These are phyloP conservation scores for Tuberolachnus salignus DNA, from an alignment of 2,888 invertebrate genomes.

Conservation along the genomic window DNA sequence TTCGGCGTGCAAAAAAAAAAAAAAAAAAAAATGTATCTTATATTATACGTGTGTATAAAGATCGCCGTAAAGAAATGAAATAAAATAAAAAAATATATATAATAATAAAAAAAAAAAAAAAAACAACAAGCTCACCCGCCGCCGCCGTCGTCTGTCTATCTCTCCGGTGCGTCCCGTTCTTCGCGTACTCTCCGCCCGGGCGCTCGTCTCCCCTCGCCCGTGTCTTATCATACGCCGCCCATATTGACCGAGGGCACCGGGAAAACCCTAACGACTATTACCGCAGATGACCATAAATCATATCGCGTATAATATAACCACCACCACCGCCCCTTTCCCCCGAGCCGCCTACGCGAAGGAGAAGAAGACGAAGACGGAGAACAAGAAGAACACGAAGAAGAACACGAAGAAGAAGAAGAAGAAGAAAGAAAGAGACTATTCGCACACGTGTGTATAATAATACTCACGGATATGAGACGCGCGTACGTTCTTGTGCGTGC, in stretches of 20 bases:
- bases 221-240: constrained; percentile 59
- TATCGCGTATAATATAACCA: constrained; percentile 48
- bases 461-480: not conserved
- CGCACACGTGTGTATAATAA: too few species aligned
- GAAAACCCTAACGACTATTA: constrained; percentile 55
- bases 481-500: not conserved
- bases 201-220: constrained; percentile 27
- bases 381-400: constrained; percentile 25
- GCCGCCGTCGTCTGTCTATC: constrained; percentile 25
- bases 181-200: constrained; percentile 25
- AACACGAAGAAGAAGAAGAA: constrained; percentile 40
- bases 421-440: constrained; percentile 46
- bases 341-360: too few species aligned
- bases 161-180: constrained; percentile 27
- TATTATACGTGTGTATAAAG: not conserved
- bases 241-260: constrained; percentile 59
- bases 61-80: constrained; percentile 36
- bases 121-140: constrained; percentile 38
- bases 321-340: constrained; percentile 36
- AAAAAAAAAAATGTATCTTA: too few species aligned
- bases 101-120: constrained; percentile 24
- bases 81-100: constrained; percentile 43
- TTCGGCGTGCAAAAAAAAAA: constrained; percentile 20
- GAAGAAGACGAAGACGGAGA: too few species aligned
- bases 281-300: constrained; percentile 60